Conservation (phyloP, 37 sponge, comb jelly and placozoan genomes). For the Axinella damicornis region DNA sequence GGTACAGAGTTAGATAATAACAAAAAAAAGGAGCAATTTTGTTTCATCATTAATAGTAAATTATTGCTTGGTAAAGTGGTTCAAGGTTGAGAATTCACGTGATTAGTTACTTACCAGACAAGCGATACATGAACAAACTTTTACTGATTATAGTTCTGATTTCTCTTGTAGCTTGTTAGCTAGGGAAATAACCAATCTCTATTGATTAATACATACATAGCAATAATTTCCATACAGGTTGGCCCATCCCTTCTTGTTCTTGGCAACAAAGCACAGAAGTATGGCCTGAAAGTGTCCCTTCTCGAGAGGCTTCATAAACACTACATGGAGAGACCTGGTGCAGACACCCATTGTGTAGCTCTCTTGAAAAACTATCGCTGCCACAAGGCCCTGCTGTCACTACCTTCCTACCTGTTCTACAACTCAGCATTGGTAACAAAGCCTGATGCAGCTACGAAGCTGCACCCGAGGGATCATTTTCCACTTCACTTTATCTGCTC, state of each 20-base stretch:
- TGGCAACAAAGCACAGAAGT: constrained; percentile 59
- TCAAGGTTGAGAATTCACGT: too few species aligned
- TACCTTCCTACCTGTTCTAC: constrained; percentile 70
- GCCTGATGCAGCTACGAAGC: neutral
- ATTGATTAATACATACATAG: too few species aligned
- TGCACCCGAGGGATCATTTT: constrained; percentile 42
- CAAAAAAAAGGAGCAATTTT: too few species aligned
- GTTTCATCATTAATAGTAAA: too few species aligned
- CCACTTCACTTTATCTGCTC: constrained; percentile 77
- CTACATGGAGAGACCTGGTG: constrained; percentile 20
- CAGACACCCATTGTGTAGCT: neutral
- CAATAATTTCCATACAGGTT: constrained; percentile 60
- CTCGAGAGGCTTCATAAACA: constrained; percentile 49
- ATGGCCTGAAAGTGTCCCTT: constrained; percentile 71
- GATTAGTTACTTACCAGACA: too few species aligned
- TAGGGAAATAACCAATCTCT: too few species aligned
- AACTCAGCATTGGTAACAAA: constrained; percentile 8
- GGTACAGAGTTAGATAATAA: too few species aligned
- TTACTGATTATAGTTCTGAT: too few species aligned
- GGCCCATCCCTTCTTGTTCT: constrained; percentile 74
- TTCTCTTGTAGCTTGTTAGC: too few species aligned
- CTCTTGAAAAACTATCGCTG: constrained; percentile 69
- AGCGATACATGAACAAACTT: too few species aligned
- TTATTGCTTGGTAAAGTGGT: too few species aligned
- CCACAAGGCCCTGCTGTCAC: constrained; percentile 48